phyloP scores from a whole-genome alignment of 2,888 invertebrate genomes.

The Siphlonurus alternatus region DNA sequence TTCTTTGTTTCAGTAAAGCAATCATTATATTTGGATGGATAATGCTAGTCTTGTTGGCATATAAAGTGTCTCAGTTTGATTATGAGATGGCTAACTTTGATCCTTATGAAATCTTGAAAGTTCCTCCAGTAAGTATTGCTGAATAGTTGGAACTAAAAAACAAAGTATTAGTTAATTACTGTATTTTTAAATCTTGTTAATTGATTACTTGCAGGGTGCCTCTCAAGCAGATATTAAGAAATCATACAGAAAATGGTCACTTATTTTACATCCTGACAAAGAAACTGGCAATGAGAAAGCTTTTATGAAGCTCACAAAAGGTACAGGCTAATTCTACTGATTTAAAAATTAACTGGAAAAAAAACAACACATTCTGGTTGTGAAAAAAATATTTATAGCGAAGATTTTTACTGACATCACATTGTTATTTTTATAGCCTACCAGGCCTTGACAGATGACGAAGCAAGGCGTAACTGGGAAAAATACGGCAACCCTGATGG shows the following conservation, averaged over 20 bases:
- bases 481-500: constrained; percentile 99
- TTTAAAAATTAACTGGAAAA: not conserved
- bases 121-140: constrained; percentile 56
- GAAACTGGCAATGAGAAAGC: constrained; percentile 93
- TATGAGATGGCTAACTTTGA: constrained; percentile 98
- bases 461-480: constrained; percentile 94
- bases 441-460: constrained; percentile 90
- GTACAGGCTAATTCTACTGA: constrained; percentile 29
- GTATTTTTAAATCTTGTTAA: not conserved
- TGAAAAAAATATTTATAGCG: not conserved
- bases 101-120: constrained; percentile 87
- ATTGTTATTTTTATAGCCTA: constrained; percentile 31
- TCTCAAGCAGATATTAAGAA: constrained; percentile 82
- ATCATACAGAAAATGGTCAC: constrained; percentile 84
- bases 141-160: too few relatives aligned
- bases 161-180: not conserved
- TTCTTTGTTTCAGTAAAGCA: constrained; percentile 59
- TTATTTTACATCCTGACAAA: constrained; percentile 93
- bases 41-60: constrained; percentile 60
- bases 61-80: constrained; percentile 91
- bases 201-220: constrained; percentile 41
- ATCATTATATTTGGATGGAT: constrained; percentile 70
- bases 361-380: not conserved
- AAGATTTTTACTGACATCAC: not conserved
- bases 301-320: constrained; percentile 95